phyloP scores from a whole-genome alignment of 2,797 vertebrate species.

The Urophycis tenuis region DNA sequence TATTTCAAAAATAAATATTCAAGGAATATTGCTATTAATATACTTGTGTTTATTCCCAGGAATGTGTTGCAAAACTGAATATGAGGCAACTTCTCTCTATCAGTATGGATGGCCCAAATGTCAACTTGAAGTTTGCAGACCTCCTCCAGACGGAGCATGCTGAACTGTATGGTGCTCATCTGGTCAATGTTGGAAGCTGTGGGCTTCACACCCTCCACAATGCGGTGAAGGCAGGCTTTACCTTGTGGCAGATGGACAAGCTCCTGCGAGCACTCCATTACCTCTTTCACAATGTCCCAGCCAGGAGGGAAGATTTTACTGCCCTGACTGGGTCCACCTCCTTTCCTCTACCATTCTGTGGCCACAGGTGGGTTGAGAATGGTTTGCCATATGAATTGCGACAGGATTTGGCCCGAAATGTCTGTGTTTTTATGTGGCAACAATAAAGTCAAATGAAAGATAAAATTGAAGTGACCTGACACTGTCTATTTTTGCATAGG shows the following conservation, averaged over 20 bases:
- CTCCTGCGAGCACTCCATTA: conserved; percentile 14
- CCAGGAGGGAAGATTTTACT: neutral
- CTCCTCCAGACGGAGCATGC: conserved; percentile 22
- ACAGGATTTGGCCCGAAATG: too few relatives aligned
- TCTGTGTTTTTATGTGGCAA: too few relatives aligned
- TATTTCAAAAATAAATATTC: too few relatives aligned
- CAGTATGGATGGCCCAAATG: conserved; percentile 20
- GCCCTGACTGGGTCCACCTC: neutral
- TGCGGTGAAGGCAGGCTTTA: conserved; percentile 17
- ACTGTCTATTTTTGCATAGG: neutral
- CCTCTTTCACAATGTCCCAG: conserved; percentile 17
- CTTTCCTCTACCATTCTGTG: conserved; percentile 13
- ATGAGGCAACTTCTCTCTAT: conserved; percentile 1
- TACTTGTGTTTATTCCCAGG: too few relatives aligned
- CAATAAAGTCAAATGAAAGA: too few relatives aligned
- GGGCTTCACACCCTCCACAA: conserved; percentile 23
- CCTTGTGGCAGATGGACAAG: conserved; percentile 19
- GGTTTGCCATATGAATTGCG: too few relatives aligned
- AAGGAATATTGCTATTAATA: too few relatives aligned
- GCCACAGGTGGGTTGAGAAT: too few relatives aligned
- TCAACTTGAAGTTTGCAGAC: conserved; percentile 17
- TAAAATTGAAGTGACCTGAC: too few relatives aligned
- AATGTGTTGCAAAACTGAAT: too few relatives aligned
- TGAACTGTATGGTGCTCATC: conserved; percentile 19
- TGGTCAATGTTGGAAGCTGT: conserved; percentile 19